Conservation (phyloP, 2,113 vertebrate species). For the Hippocampus comes region DNA sequence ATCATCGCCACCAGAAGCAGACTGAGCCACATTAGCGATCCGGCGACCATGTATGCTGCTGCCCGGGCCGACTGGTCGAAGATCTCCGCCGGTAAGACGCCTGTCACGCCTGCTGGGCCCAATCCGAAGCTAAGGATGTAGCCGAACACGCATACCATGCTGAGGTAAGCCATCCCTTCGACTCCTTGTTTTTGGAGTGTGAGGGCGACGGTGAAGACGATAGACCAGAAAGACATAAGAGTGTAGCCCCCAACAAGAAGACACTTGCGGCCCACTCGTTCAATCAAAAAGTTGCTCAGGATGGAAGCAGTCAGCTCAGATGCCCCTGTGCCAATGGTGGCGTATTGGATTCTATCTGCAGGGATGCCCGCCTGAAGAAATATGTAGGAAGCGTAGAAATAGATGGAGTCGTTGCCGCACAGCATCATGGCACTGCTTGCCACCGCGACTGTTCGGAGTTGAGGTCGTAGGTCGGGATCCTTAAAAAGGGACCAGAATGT, state of each 20-base stretch:
- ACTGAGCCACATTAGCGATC: slow-evolving; percentile 81
- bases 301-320: slow-evolving; percentile 77
- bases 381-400: slow-evolving; percentile 83
- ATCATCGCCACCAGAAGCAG: slow-evolving; percentile 79
- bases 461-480: slow-evolving; percentile 63
- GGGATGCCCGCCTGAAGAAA: slow-evolving; percentile 80
- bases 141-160: slow-evolving; percentile 82
- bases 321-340: slow-evolving; percentile 78
- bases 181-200: slow-evolving; percentile 73
- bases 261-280: slow-evolving; percentile 71
- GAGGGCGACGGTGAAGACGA: slow-evolving; percentile 79
- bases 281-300: slow-evolving; percentile 80
- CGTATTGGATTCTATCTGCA: slow-evolving; percentile 76
- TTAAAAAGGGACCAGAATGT: slow-evolving; percentile 73
- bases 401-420: slow-evolving; percentile 84
- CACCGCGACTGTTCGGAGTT: slow-evolving; percentile 71
- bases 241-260: slow-evolving; percentile 81
- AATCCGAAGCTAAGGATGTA: slow-evolving; percentile 89
- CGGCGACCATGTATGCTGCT: slow-evolving; percentile 83
- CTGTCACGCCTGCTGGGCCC: slow-evolving; percentile 86
- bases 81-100: slow-evolving; percentile 82
- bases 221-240: slow-evolving; percentile 79
- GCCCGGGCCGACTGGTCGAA: slow-evolving; percentile 84
- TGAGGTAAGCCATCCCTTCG: slow-evolving; percentile 81
- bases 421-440: slow-evolving; percentile 87